Evolutionary conservation across 2,797 vertebrate genomes (phyloP).

Genomic region (Amphiprion clarkii): DNA sequence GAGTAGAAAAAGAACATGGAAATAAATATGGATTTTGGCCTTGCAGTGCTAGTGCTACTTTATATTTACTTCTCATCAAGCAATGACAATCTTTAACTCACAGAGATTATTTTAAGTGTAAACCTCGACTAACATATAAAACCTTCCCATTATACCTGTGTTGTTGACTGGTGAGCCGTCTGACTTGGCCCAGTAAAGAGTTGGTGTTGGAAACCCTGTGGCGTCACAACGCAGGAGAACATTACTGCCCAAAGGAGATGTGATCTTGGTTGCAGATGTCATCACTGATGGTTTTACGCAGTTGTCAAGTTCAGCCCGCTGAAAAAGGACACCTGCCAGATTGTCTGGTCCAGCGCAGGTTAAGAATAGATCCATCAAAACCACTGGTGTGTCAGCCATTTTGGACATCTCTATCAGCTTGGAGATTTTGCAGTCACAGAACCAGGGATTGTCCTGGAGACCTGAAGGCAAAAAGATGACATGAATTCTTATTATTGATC

Average conservation of each 20-base stretch:
- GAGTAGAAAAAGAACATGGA: constrained; percentile 28
- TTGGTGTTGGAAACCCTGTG: constrained; percentile 92
- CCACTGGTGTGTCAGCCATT: constrained; percentile 81
- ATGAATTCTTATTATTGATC: neutral
- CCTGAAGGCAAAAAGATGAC: constrained; percentile 80
- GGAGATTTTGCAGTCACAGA: constrained; percentile 96
- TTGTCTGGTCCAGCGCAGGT: constrained; percentile 91
- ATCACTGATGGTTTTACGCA: constrained; percentile 94
- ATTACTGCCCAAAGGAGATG: constrained; percentile 92
- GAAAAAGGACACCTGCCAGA: constrained; percentile 91
- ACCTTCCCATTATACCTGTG: constrained; percentile 86
- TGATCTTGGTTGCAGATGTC: constrained; percentile 96
- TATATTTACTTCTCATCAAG: neutral
- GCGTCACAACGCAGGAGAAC: constrained; percentile 95
- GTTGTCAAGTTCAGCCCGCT: constrained; percentile 92
- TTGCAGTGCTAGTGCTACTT: neutral
- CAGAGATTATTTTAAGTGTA: neutral
- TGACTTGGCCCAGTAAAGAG: constrained; percentile 88
- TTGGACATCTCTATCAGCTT: constrained; percentile 94
- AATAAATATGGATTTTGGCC: neutral
- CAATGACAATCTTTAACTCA: too few relatives aligned
- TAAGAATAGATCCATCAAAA: constrained; percentile 91
- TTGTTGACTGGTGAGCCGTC: constrained; percentile 87
- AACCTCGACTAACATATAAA: too few relatives aligned
- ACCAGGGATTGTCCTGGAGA: constrained; percentile 97